phyloP scores from a whole-genome alignment of 2,113 vertebrate genomes.

The Psilopsiagon aymara region DNA sequence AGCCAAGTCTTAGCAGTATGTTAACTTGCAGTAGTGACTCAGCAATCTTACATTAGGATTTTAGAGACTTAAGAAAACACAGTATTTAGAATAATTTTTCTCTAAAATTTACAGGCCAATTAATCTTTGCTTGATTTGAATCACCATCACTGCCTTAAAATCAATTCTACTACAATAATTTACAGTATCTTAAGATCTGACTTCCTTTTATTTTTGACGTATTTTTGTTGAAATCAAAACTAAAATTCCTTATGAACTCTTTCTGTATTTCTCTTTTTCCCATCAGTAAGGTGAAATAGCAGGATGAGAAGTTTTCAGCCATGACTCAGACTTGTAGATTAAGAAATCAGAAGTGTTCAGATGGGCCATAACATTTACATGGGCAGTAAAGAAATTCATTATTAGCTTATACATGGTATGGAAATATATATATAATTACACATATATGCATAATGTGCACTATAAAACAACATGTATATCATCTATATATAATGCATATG shows the following conservation, averaged over 20 bases:
- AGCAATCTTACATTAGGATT: not conserved
- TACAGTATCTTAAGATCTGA: not conserved
- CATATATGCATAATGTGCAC: not conserved
- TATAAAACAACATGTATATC: not conserved
- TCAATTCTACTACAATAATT: not conserved
- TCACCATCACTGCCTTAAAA: not conserved
- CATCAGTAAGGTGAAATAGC: not conserved
- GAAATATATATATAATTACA: not conserved
- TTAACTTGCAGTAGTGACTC: conserved; percentile 17
- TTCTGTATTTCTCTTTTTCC: not conserved
- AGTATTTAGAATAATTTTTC: not conserved
- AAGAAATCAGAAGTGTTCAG: not conserved
- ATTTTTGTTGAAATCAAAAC: not conserved
- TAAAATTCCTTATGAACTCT: not conserved
- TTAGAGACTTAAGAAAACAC: not conserved
- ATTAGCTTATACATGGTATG: not conserved
- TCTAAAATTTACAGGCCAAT: not conserved
- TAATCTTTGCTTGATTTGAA: not conserved
- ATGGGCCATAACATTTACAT: not conserved
- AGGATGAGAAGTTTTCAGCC: not conserved
- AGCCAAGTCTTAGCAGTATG: not conserved
- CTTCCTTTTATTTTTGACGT: not conserved
- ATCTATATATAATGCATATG: not conserved
- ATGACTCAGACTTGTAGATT: not conserved
- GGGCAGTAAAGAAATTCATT: not conserved